Evolutionary conservation across 1,140 invertebrate genomes (phyloP).

Genomic region (Nasonia longicornis): DNA sequence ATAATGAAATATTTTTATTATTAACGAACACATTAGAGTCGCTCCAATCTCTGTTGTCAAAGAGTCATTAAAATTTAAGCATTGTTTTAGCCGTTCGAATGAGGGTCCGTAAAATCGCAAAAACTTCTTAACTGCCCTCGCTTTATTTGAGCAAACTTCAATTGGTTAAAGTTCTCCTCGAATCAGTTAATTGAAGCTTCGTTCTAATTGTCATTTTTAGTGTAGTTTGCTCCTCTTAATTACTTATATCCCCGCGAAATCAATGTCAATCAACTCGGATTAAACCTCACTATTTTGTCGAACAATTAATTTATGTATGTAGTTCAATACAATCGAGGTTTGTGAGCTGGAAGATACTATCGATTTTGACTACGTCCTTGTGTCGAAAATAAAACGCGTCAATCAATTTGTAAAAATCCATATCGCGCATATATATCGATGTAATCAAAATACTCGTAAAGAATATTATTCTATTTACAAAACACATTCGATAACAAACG

Average conservation of each 20-base stretch:
- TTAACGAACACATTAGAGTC: background rate
- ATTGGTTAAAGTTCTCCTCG: background rate
- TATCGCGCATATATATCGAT: too few species aligned
- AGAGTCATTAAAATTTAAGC: conserved; percentile 17
- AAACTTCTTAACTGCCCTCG: conserved; percentile 10
- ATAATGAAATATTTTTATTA: conserved; percentile 3
- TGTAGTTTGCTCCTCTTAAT: background rate
- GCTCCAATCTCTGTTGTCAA: background rate
- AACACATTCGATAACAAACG: background rate
- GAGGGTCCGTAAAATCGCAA: background rate
- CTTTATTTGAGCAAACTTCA: background rate
- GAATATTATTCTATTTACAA: background rate
- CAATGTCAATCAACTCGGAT: too few species aligned
- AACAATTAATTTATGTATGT: background rate
- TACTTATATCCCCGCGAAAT: background rate
- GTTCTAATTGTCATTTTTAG: background rate
- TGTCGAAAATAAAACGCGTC: too few species aligned
- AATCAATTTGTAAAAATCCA: too few species aligned
- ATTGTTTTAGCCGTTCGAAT: background rate
- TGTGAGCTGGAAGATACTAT: too few species aligned
- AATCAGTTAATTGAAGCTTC: background rate
- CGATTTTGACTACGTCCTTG: too few species aligned
- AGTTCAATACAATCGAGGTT: too few species aligned
- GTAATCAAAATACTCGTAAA: too few species aligned
- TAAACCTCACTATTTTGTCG: background rate